A percentile compares a stretch with the other conserved stretches of the same genome.
These are phyloP conservation scores for Nephrotoma guestfalica DNA, from an alignment of 2,888 invertebrate species.

Conservation along the genomic window DNA sequence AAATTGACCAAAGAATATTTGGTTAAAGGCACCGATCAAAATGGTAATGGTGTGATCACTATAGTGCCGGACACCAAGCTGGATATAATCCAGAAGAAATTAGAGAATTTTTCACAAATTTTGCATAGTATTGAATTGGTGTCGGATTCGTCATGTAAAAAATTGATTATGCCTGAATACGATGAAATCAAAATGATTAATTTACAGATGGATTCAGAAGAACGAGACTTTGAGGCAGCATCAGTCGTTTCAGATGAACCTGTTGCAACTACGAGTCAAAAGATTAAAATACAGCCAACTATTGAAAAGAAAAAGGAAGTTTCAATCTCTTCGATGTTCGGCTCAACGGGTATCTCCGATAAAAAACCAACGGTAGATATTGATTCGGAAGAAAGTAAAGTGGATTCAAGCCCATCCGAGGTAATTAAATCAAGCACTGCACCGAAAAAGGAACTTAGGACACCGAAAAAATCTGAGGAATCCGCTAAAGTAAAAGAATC, in stretches of 20 bases:
- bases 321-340: not conserved
- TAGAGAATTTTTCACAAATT: not conserved
- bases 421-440: not conserved
- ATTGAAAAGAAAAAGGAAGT: not conserved
- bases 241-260: not conserved
- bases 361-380: not conserved
- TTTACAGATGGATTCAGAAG: not conserved
- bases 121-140: not conserved
- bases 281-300: not conserved
- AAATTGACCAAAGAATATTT: not conserved
- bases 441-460: not conserved
- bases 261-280: not conserved
- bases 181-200: slow-evolving; percentile 2
- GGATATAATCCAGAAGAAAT: not conserved
- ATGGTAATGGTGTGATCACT: not conserved
- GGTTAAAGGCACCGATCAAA: not conserved
- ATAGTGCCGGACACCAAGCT: not conserved
- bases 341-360: not conserved
- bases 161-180: not conserved
- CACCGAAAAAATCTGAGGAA: not conserved
- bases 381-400: not conserved
- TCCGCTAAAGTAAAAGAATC: not conserved
- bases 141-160: not conserved
- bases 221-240: not conserved
- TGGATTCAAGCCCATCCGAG: not conserved